A percentile compares a stretch with the other conserved stretches of the same genome.
Evolutionary conservation across 2,113 vertebrate species (phyloP).

Genomic region (Psephotus haematonotus): DNA sequence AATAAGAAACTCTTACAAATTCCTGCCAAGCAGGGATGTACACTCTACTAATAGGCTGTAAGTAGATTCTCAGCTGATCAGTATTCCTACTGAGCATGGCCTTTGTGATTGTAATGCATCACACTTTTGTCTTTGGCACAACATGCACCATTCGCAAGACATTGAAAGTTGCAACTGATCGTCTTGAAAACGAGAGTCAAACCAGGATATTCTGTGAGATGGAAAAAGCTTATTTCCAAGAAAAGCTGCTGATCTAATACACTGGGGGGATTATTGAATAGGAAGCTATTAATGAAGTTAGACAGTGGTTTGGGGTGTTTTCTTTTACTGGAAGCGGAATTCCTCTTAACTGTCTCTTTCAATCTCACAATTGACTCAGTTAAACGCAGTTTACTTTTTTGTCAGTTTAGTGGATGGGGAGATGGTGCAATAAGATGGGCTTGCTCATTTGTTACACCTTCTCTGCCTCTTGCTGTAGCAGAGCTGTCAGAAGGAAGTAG

Average conservation of each 20-base stretch:
- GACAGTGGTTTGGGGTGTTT: not conserved
- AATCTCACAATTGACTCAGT: rapidly evolving
- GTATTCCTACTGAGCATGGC: not conserved
- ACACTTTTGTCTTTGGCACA: not conserved
- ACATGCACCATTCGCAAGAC: not conserved
- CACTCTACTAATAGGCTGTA: not conserved
- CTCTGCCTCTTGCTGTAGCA: not conserved
- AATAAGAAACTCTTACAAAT: not conserved
- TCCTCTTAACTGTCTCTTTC: not conserved
- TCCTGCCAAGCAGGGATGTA: not conserved
- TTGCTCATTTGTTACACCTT: not conserved
- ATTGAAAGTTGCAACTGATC: not conserved
- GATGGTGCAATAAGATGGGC: not conserved
- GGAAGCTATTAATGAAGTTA: not conserved
- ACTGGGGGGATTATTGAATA: not conserved
- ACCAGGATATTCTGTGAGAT: not conserved
- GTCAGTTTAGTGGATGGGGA: not conserved
- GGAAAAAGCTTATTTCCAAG: not conserved
- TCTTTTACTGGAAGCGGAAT: not conserved
- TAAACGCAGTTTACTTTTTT: not conserved
- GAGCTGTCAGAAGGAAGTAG: not conserved
- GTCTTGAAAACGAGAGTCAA: not conserved
- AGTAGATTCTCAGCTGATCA: not conserved
- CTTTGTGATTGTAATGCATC: not conserved
- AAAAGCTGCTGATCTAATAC: not conserved